Evolutionary conservation across 2,888 invertebrate species (phyloP).

Genomic region (Dolichomitus sp.): DNA sequence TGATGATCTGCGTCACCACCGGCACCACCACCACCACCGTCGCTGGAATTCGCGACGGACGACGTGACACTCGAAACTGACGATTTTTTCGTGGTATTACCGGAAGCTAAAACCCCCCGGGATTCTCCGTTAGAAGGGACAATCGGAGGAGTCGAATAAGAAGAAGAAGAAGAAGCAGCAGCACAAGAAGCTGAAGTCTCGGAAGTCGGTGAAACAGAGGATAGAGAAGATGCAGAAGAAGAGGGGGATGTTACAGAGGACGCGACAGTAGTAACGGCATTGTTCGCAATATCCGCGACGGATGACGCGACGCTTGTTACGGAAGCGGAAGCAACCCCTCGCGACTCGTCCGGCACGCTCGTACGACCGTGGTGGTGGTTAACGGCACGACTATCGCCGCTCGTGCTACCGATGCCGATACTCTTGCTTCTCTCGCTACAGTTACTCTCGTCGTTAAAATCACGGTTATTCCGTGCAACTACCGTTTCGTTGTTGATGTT

Average conservation of each 20-base stretch:
- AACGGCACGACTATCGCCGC: constrained; percentile 34
- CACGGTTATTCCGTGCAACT: constrained; percentile 25
- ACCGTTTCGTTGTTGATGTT: constrained; percentile 24
- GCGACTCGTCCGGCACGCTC: constrained; percentile 28
- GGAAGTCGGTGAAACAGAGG: not conserved
- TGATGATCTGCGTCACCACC: constrained; percentile 64
- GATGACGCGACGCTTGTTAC: constrained; percentile 6
- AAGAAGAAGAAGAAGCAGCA: not conserved
- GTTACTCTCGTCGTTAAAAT: constrained; percentile 33
- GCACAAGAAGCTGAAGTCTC: constrained; percentile 5
- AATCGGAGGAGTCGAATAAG: not conserved
- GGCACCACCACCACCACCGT: constrained; percentile 68
- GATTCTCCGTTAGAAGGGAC: not conserved
- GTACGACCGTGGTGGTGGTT: constrained; percentile 73
- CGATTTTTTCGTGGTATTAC: constrained; percentile 1
- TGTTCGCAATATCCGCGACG: not conserved
- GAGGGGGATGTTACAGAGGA: constrained; percentile 7
- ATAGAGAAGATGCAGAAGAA: not conserved
- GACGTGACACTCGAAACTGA: not conserved
- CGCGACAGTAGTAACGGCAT: not conserved
- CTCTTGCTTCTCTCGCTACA: constrained; percentile 4
- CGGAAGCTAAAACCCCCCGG: not conserved
- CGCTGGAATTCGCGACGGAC: constrained; percentile 30
- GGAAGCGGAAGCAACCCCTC: constrained; percentile 17
- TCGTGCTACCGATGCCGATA: constrained; percentile 23